Evolutionary conservation across 2,888 invertebrate genomes (phyloP), one percentile per base, ranked within the genome.

Genomic region (Suillia variegata): DNA sequence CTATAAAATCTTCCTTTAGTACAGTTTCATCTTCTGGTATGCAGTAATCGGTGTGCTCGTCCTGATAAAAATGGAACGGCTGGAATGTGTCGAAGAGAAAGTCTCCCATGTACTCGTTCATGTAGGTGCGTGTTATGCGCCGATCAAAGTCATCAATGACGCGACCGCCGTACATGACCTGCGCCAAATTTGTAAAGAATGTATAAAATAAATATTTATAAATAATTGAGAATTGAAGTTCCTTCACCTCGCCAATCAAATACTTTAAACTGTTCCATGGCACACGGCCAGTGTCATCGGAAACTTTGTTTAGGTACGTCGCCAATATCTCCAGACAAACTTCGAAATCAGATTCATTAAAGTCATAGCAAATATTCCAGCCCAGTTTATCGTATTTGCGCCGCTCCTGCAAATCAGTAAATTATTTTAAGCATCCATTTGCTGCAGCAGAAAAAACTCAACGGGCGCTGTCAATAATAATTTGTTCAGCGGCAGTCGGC

Each of bases 81-180:
- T 95, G 93, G 81, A 93, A 94, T 58, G 88, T 88, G 78, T 96
- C 94, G 79, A 96, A 95, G 53, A 96, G 85, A 80, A 96, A 96
- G 77, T 96, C 96, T 0, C 96, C 96, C 86, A 96, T 89, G 78
- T 96, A 96, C 81, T 96, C 96, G 78, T 94, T 89, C 92, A 96
- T 94, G 82, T 96, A 96, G 0, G 90, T 92, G 66, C 87, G 85
- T 2, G 94, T 89, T 12, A 95, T 90, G 63, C 96, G 88, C 12
- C 95, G 87, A 82, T 96, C 96, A 82, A 89, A 96, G 79, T 92
- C 89, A 79, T 96, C 96, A 67, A 95, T 96, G 31, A 96, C 93
- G 55, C 95, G 87, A 1, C 96, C 96, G 22, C 96, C 96, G 78
- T 96, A 96, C 93, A 96, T 96, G 22, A 96, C 92, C 91, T 92